A percentile compares a stretch with the other conserved stretches of the same genome.
Evolutionary conservation across 2,888 invertebrate species (phyloP).

Genomic region (Epirrhoe tristata): DNA sequence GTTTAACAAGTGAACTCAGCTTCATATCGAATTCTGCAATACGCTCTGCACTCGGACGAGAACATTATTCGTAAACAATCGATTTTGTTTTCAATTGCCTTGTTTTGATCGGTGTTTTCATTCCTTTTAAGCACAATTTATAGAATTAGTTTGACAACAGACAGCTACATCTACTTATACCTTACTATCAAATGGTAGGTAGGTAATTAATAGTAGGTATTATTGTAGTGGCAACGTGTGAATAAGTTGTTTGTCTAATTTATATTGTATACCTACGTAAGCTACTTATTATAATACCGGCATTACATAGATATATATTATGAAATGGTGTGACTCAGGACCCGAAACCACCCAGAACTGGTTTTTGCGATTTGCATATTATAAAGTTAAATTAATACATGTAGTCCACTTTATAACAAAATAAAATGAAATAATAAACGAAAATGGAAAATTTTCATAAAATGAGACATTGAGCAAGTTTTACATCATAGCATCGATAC

Average conservation of each 20-base stretch:
- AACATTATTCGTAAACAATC: slow-evolving; percentile 58
- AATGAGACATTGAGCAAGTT: not conserved
- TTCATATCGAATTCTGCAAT: slow-evolving; percentile 70
- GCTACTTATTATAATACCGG: slow-evolving; percentile 4
- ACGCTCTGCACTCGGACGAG: slow-evolving; percentile 64
- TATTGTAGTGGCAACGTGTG: not conserved
- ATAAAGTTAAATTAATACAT: slow-evolving; percentile 35
- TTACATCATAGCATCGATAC: not conserved
- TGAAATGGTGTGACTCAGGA: slow-evolving; percentile 56
- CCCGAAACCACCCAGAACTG: slow-evolving; percentile 53
- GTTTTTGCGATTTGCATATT: slow-evolving; percentile 58
- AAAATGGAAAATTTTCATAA: slow-evolving; percentile 7
- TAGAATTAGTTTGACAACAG: too few species aligned
- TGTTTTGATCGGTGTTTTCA: slow-evolving; percentile 38
- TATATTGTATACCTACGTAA: not conserved
- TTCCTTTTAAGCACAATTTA: slow-evolving; percentile 12
- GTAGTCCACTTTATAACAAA: slow-evolving; percentile 12
- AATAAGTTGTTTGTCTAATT: not conserved
- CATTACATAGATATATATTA: slow-evolving; percentile 23
- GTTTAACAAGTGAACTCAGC: slow-evolving; percentile 81
- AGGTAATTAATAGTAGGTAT: too few species aligned
- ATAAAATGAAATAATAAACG: not conserved
- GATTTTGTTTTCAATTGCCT: slow-evolving; percentile 48
- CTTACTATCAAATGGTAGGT: too few species aligned
- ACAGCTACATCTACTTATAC: too few species aligned